These are phyloP conservation scores for Mesitornis unicolor DNA, from an alignment of 2,113 vertebrate genomes.

Conservation along the genomic window DNA sequence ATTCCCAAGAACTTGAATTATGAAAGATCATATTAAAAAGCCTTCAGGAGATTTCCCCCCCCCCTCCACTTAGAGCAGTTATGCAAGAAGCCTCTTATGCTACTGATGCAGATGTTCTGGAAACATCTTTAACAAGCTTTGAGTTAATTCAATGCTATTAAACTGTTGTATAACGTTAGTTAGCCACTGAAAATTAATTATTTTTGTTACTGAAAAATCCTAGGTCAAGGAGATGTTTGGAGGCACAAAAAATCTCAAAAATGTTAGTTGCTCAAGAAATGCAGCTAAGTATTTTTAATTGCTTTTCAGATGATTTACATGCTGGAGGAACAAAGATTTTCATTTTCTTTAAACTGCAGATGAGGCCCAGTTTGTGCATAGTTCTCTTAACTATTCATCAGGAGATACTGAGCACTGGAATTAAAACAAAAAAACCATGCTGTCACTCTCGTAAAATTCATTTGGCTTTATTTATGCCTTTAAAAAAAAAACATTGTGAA, in stretches of 20 bases:
- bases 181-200: not conserved
- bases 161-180: not conserved
- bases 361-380: not conserved
- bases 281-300: not conserved
- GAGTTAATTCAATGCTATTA: not conserved
- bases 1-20: slow-evolving; percentile 16
- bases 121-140: not conserved
- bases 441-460: not conserved
- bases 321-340: not conserved
- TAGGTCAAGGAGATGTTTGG: not conserved
- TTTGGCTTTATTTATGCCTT: slow-evolving; percentile 20
- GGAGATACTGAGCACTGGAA: not conserved
- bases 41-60: not conserved
- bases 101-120: not conserved
- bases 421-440: not conserved
- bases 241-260: not conserved
- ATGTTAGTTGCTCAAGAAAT: not conserved
- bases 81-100: slow-evolving; percentile 6
- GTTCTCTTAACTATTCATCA: not conserved
- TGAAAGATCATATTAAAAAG: slow-evolving; percentile 26
- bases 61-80: not conserved
- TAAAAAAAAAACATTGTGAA: not conserved
- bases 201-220: not conserved
- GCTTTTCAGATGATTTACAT: not conserved
- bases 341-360: not conserved